Base-by-base conservation (phyloP, 1,140 invertebrate species). In the Bathynomus jamesi region DNA sequence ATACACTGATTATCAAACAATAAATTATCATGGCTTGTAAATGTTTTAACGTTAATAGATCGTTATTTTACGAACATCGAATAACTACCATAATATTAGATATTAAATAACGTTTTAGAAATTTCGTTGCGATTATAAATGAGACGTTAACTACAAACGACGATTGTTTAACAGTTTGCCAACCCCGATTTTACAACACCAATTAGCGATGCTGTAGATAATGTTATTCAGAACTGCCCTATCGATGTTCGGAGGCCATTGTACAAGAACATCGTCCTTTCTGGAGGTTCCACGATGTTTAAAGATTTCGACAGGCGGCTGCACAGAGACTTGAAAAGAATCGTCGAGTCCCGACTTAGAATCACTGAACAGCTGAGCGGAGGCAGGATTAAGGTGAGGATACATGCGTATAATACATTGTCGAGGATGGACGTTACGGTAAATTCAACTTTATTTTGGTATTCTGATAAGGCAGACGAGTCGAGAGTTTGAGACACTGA, bases 271-370 rank as follows among this genome's bases (percentile, higher is more conserved):
- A 98, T 99, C 82, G 98, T 99, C 4, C 83, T 99, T 28, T 99
- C 96, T 66, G 98, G 98, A 68, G 98, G 98, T 0, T 99, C 96
- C 17, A 99, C 98, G 0, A 99, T 99, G 97, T 99, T 99, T 81
- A 90, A 94, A 83, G 96, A 99, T 83, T 99, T 99, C 85, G 95
- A 94, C 29, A 84, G 95, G 78, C 87, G 96, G 79, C 84, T 99
- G 76, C 96, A 99, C 81, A 86, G 96, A 77, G 97, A 99, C 81
- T 93, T 99, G 25, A 99, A 99, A 82, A 86, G 93, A 78, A 89
- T 92, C 65, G 96, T 99, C 11, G 96, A 99, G 85, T 90, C 89
- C 28, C 87, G 98, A 79, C 84, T 99, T 32, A 91, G 93, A 80
- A 84, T 93, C 30, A 98, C 95, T 79, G 95, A 96, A 83, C 90